These are phyloP conservation scores for Drosophila eohydei DNA, from an alignment of 2,888 invertebrate genomes.

Conservation along the genomic window DNA sequence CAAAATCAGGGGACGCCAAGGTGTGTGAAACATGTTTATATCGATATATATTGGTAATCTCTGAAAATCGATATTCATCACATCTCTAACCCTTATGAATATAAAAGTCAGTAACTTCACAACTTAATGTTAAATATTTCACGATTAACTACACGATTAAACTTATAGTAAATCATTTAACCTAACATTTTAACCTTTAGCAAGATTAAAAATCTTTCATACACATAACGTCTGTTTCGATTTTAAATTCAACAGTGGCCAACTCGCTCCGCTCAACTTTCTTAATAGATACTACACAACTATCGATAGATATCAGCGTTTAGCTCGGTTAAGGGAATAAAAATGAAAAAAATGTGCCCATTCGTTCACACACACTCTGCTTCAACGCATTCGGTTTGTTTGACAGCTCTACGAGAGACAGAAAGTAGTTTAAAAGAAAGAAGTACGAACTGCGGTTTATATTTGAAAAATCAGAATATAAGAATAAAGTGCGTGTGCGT, in stretches of 20 bases:
- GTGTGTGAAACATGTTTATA: neutral
- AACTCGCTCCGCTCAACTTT: conserved; percentile 6
- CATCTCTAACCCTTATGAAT: neutral
- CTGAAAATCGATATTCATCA: neutral
- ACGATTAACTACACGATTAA: neutral
- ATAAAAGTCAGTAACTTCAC: neutral
- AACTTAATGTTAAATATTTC: neutral
- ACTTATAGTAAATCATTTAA: neutral
- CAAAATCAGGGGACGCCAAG: neutral
- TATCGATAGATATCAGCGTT: conserved; percentile 39
- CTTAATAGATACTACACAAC: neutral
- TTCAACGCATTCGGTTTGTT: conserved; percentile 62
- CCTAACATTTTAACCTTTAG: neutral
- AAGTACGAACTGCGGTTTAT: conserved; percentile 46
- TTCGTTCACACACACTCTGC: conserved; percentile 42
- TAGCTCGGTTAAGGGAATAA: conserved; percentile 14
- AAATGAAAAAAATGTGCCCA: conserved; percentile 51
- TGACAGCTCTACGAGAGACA: conserved; percentile 50
- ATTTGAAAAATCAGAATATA: conserved; percentile 53
- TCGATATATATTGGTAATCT: neutral
- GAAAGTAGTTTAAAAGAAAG: conserved; percentile 62
- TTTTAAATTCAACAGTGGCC: conserved; percentile 6
- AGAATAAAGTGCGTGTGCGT: conserved; percentile 72
- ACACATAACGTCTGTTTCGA: neutral
- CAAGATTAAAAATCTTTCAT: neutral